Evolutionary conservation across 2,888 invertebrate species (phyloP).

Genomic region (Melitaea athalia): DNA sequence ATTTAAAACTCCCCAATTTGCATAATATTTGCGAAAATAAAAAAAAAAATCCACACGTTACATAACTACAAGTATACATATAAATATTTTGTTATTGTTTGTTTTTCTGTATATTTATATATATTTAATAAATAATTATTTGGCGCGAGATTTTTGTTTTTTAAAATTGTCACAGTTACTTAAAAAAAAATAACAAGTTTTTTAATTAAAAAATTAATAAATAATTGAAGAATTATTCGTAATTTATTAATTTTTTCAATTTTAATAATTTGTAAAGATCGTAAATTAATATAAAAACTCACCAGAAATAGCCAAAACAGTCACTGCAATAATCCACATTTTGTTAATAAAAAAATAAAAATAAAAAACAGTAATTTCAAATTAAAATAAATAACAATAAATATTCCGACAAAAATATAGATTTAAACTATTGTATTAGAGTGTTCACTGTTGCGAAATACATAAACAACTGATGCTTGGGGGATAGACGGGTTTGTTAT

Average conservation of each 20-base stretch:
- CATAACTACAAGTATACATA: too few relatives aligned
- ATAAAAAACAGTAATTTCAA: background rate
- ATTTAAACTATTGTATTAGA: background rate
- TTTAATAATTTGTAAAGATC: background rate
- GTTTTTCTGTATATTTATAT: too few relatives aligned
- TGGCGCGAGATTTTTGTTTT: too few relatives aligned
- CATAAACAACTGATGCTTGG: slow-evolving; percentile 50
- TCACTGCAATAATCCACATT: slow-evolving; percentile 53
- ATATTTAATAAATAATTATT: too few relatives aligned
- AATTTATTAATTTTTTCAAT: too few relatives aligned
- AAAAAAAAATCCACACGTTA: background rate
- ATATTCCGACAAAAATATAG: background rate
- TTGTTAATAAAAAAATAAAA: slow-evolving; percentile 25
- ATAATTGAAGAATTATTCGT: too few relatives aligned
- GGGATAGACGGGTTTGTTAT: slow-evolving; percentile 57
- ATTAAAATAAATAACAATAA: background rate
- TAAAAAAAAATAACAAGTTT: too few relatives aligned
- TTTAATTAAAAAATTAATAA: too few relatives aligned
- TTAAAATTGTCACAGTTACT: too few relatives aligned
- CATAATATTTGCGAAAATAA: background rate
- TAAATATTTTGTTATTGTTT: too few relatives aligned
- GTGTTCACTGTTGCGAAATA: slow-evolving; percentile 49
- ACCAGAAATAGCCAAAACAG: slow-evolving; percentile 56
- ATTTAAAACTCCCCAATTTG: too few relatives aligned
- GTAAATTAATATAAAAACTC: slow-evolving; percentile 41